Percentiles rank a stretch among this genome's conserved stretches.
These are phyloP conservation scores for Aplochiton taeniatus DNA, from an alignment of 2,797 vertebrate genomes.

Conservation along the genomic window DNA sequence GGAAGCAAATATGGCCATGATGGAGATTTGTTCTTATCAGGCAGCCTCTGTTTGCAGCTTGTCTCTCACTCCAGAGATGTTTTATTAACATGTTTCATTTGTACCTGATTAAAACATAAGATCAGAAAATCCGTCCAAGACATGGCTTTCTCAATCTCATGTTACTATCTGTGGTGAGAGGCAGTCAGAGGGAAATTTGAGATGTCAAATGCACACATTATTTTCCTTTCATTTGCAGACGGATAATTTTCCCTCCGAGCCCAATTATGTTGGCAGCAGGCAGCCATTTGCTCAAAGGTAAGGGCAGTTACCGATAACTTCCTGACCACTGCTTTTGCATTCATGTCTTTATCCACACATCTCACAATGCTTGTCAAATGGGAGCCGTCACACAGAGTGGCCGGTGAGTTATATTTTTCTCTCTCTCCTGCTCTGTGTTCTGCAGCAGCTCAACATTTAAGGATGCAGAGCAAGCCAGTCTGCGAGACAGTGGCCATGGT, in stretches of 20 bases:
- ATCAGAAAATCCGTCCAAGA: conserved; percentile 17
- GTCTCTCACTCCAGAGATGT: conserved; percentile 24
- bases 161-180: conserved; percentile 18
- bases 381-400: conserved; percentile 41
- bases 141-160: conserved; percentile 17
- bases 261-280: conserved; percentile 99
- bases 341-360: conserved; percentile 53
- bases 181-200: conserved; percentile 23
- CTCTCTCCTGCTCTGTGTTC: conserved; percentile 38
- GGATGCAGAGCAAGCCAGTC: conserved; percentile 98
- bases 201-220: conserved; percentile 37
- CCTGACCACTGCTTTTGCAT: conserved; percentile 77
- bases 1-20: conserved; percentile 61
- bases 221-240: conserved; percentile 93
- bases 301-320: conserved; percentile 83
- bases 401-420: conserved; percentile 49
- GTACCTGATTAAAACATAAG: conserved; percentile 10
- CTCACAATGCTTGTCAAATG: conserved; percentile 51
- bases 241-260: conserved; percentile 99
- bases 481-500: conserved; percentile 99
- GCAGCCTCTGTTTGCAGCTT: conserved; percentile 39
- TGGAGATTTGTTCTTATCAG: conserved; percentile 51
- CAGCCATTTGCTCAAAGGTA: conserved; percentile 99
- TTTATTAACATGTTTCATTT: conserved; percentile 41
- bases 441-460: conserved; percentile 98